Evolutionary conservation across 2,888 invertebrate genomes (phyloP).

Genomic region (Metellina segmentata): DNA sequence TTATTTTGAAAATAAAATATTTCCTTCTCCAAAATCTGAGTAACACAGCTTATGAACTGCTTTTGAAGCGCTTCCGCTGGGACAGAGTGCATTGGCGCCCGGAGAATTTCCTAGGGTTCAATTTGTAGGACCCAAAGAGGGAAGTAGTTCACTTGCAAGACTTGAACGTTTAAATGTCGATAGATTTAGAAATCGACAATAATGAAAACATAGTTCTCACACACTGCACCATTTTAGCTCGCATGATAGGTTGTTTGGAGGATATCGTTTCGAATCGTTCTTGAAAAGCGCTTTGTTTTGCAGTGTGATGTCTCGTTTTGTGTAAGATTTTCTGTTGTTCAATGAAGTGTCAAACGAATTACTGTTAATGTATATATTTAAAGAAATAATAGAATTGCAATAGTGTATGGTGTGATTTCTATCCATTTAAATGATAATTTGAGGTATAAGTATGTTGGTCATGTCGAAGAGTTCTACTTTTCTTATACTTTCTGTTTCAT

Average conservation of each 20-base stretch:
- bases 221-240: neutral
- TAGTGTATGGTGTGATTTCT: too few species aligned
- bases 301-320: too few species aligned
- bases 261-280: too few species aligned
- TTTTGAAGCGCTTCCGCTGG: constrained; percentile 1
- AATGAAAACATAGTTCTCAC: neutral
- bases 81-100: neutral
- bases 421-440: too few species aligned
- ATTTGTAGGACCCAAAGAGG: neutral
- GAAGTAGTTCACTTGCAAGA: neutral
- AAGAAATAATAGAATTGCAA: too few species aligned
- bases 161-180: neutral
- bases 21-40: constrained; percentile 12
- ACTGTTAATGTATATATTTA: too few species aligned
- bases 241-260: neutral
- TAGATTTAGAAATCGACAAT: neutral
- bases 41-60: constrained; percentile 30
- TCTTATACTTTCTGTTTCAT: too few species aligned
- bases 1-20: constrained; percentile 45
- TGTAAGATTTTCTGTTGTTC: too few species aligned
- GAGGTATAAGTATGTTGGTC: too few species aligned
- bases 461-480: too few species aligned
- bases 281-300: too few species aligned
- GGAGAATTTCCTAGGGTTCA: neutral
- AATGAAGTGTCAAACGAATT: too few species aligned